Conservation (phyloP, 2,797 vertebrate genomes). For the Epinephelus awoara region DNA sequence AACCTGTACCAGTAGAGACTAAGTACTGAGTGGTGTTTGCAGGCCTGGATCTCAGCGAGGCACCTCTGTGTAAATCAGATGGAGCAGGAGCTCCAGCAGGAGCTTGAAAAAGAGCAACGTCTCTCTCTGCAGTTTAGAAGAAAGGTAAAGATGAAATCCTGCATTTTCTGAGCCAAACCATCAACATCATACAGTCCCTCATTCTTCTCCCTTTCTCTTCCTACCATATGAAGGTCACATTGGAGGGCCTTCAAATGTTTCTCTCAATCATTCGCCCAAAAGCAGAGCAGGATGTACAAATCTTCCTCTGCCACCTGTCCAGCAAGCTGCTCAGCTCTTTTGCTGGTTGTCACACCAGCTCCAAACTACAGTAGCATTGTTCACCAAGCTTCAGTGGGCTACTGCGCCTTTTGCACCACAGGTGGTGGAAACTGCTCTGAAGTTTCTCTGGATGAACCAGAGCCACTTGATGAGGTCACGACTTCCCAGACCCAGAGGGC, state of each 20-base stretch:
- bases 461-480: background rate
- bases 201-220: background rate
- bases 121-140: constrained; percentile 7
- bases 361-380: background rate
- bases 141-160: background rate
- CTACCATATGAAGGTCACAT: background rate
- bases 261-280: background rate
- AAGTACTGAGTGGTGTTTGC: background rate
- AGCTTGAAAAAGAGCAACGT: background rate
- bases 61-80: background rate
- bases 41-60: constrained; percentile 21
- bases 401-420: background rate
- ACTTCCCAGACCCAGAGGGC: too few relatives aligned
- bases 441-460: background rate
- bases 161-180: background rate
- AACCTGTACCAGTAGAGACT: background rate
- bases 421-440: background rate
- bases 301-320: constrained; percentile 2
- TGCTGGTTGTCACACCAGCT: background rate
- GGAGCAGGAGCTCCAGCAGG: constrained; percentile 14
- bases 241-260: constrained; percentile 31
- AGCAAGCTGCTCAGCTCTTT: background rate
- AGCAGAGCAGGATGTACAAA: background rate
- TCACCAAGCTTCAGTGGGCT: background rate
- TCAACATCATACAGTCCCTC: background rate